These are phyloP conservation scores for Rhagium mordax DNA, from an alignment of 2,888 invertebrate species.

Conservation along the genomic window DNA sequence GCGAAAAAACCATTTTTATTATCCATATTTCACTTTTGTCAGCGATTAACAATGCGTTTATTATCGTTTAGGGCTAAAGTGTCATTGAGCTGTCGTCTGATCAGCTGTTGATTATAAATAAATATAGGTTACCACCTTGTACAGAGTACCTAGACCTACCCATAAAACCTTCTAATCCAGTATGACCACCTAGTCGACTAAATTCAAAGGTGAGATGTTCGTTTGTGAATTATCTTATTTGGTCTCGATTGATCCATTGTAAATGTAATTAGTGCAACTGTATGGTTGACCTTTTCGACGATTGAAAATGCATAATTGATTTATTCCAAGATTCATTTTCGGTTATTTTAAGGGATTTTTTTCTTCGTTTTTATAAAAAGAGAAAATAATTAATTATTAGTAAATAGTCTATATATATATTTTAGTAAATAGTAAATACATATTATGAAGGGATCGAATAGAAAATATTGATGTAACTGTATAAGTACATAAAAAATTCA, in stretches of 20 bases:
- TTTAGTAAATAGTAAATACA: no score
- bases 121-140: constrained; percentile 16
- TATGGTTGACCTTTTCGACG: background rate
- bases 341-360: no score
- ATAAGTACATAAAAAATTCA: no score
- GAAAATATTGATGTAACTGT: no score
- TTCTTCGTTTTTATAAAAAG: no score
- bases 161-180: background rate
- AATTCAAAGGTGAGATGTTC: background rate
- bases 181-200: background rate
- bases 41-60: background rate
- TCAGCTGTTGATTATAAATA: constrained; percentile 23
- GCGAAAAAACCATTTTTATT: no score
- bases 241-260: background rate
- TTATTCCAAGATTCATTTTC: no score
- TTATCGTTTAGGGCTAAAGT: background rate
- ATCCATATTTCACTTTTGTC: no score
- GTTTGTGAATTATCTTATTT: background rate
- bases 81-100: constrained; percentile 28
- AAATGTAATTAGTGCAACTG: no score
- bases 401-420: no score
- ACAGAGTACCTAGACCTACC: background rate
- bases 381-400: no score
- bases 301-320: background rate
- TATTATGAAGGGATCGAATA: no score